These are phyloP conservation scores for Sorex fumeus DNA, from an alignment of 2,113 vertebrate species.

Conservation along the genomic window DNA sequence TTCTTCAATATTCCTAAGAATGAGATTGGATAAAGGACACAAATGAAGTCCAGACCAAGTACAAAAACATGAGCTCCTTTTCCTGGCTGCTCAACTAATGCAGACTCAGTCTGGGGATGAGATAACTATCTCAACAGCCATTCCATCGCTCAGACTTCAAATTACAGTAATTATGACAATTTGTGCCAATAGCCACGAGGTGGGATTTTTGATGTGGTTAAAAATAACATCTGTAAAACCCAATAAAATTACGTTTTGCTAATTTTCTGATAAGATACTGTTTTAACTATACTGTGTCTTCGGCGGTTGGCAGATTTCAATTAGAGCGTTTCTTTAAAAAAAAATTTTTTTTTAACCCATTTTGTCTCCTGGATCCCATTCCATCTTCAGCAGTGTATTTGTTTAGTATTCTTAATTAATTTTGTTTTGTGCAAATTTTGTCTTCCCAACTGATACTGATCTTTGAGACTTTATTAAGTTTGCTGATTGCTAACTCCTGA, in stretches of 20 bases:
- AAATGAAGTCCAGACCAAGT: conserved; percentile 90
- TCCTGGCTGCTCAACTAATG: conserved; percentile 87
- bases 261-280: conserved; percentile 93
- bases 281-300: conserved; percentile 87
- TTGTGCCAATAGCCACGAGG: conserved; percentile 92
- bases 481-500: conserved; percentile 85
- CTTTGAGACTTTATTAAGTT: conserved; percentile 88
- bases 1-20: conserved; percentile 89
- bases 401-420: conserved; percentile 92
- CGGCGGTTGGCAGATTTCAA: conserved; percentile 87
- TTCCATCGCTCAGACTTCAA: conserved; percentile 89
- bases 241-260: conserved; percentile 92
- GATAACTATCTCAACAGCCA: conserved; percentile 90
- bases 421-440: conserved; percentile 90
- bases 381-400: conserved; percentile 88
- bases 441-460: conserved; percentile 89
- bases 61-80: conserved; percentile 87
- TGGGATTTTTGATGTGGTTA: conserved; percentile 92
- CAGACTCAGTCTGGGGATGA: conserved; percentile 82
- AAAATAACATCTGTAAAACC: conserved; percentile 93
- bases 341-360: conserved; percentile 84
- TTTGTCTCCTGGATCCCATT: conserved; percentile 87
- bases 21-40: conserved; percentile 90
- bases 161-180: conserved; percentile 93
- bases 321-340: conserved; percentile 90